Percentiles rank a stretch among this genome's conserved stretches.
Conservation (phyloP, 2,797 vertebrate genomes). For the Dipus sagitta region DNA sequence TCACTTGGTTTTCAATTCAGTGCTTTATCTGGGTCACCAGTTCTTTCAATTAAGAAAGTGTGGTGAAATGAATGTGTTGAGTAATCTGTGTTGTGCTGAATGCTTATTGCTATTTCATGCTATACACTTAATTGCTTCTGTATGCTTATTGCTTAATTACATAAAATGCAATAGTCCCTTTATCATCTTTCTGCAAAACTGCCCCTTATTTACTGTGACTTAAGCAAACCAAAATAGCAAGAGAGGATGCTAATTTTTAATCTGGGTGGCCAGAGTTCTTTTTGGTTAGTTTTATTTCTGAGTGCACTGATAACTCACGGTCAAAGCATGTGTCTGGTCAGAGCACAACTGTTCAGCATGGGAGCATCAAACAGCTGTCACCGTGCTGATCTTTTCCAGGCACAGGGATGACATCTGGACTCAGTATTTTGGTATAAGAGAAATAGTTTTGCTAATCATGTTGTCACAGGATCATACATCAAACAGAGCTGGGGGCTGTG, state of each 20-base stretch:
- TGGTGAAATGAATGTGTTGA: slow-evolving; percentile 76
- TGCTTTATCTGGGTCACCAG: slow-evolving; percentile 77
- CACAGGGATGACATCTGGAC: slow-evolving; percentile 78
- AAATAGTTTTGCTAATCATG: slow-evolving; percentile 77
- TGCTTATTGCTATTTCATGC: slow-evolving; percentile 80
- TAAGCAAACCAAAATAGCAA: slow-evolving; percentile 33
- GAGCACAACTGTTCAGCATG: slow-evolving; percentile 56
- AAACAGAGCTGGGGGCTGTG: slow-evolving; percentile 69
- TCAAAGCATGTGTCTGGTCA: slow-evolving; percentile 59
- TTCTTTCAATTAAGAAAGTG: slow-evolving; percentile 75
- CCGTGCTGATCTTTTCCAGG: slow-evolving; percentile 66
- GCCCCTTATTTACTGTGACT: slow-evolving; percentile 75
- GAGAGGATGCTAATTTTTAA: slow-evolving; percentile 60
- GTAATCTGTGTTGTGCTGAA: slow-evolving; percentile 78
- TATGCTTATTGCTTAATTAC: slow-evolving; percentile 82
- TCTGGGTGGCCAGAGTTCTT: slow-evolving; percentile 51
- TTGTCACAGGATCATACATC: slow-evolving; percentile 77
- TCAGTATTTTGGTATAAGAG: slow-evolving; percentile 78
- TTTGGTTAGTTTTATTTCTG: slow-evolving; percentile 43
- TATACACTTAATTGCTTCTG: slow-evolving; percentile 80
- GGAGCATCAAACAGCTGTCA: slow-evolving; percentile 70
- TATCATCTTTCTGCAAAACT: slow-evolving; percentile 79
- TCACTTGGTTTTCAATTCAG: slow-evolving; percentile 69
- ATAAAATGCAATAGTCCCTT: slow-evolving; percentile 75
- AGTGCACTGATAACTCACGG: slow-evolving; percentile 35